Base-by-base conservation (phyloP, 2,797 vertebrate species). In the Microchirus variegatus region DNA sequence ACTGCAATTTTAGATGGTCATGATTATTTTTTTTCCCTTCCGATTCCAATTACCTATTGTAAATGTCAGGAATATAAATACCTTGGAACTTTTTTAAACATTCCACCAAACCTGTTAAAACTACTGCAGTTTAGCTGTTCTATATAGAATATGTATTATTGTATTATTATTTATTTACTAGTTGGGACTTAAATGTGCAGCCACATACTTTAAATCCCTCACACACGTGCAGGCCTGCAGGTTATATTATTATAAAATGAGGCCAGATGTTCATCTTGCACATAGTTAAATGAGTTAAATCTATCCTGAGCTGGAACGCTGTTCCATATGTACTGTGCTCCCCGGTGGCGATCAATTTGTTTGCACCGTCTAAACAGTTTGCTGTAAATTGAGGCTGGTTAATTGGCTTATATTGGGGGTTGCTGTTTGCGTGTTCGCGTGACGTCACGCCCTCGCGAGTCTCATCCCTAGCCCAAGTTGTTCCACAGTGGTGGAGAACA, bases 381-480 rank as follows among this genome's bases (percentile, higher is more conserved):
- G 41, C 16, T 35, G 58, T 46, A 26, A 68, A 75, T 10, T 17
- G 52, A 10, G 9, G 46, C 46, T n/a, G 12, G 41, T 66, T 66
- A 45, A 77, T 63, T 48, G 18, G 15, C 59, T 64, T 60, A 67
- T 60, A 67, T 67, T 55, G 38, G 10, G 60, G 59, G 62, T 67
- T 31, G 71, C 56, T 74, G 70, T 59, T 80, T 70, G 72, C 62
- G 41, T 13, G 19, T 64, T 9, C 54, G 47, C 63, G 9, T 89
- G 85, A 90, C 88, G 88, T 90, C 88, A 90, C 70, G 26, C 36
- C 50, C 35, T 45, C 54, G 1, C 48, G 41, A 59, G 46, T 14
- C 1, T 64, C 56, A 47, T 60, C 56, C 26, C 10, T 6, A 51
- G 37, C 16, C 55, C 41, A 41, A 10, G 36, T 64, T 62, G 59